Base-by-base conservation (phyloP, 2,888 invertebrate genomes). In the Himalopsyche anomala region DNA sequence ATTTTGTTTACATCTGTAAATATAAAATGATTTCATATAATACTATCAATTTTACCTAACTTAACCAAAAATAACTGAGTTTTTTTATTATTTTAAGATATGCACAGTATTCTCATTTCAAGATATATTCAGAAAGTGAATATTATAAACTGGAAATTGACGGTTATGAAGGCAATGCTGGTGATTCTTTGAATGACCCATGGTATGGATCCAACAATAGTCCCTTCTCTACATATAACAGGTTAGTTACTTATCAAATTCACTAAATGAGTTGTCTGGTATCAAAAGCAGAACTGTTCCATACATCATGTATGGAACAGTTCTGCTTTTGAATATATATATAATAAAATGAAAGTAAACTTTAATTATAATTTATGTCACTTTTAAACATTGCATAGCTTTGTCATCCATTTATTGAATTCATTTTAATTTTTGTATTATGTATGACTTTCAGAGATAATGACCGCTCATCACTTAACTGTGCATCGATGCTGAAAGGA, bases 181-280 rank as follows among this genome's bases (percentile, higher is more conserved):
- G 98, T 0, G 98, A 98, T 91, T 97, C 98, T 0, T 93, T 98
- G 82, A 98, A 98, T 91, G 98, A 98, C 92, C 98, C 98, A 17
- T 98, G 98, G 98, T 98, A 98, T 90, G 98, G 98, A 81, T 97
- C 97, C 88, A 98, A 98, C 91, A 97, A 98, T 92, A 97, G 97
- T 91, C 98, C 98, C 62, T 98, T 98, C 93, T 98, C 98, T 8
- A 98, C 98, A 3, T 97, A 97, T 90, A 97, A 98, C 93, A 96
- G 96, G 96, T 96, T 91, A 91, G 79, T 83, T 12, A 17, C 28
- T 28, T 42, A 38, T 69, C 12, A 5, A 17, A 11, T 40, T 40
- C 15, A 17, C 36, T n/a, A 12, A 74, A n/a, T n/a, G n/a, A n/a
- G n/a, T n/a, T n/a, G n/a, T n/a, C n/a, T n/a, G n/a, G n/a, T n/a